These are phyloP conservation scores for Sciaenops ocellatus DNA, from an alignment of 2,797 vertebrate genomes.

Conservation along the genomic window DNA sequence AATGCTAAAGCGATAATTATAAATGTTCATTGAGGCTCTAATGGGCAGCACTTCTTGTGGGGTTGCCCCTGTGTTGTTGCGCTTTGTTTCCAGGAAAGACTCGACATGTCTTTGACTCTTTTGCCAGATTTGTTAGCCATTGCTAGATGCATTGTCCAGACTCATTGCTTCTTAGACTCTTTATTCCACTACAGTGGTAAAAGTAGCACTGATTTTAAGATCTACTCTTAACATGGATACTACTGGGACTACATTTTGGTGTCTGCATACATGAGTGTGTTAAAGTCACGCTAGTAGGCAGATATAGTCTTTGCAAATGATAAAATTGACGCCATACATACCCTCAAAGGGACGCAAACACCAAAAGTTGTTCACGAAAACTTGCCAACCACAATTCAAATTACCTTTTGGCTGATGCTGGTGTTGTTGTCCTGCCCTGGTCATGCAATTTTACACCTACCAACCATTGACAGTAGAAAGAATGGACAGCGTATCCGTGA, in stretches of 20 bases:
- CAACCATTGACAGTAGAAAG: background rate
- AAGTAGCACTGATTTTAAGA: background rate
- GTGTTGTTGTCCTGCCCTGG: background rate
- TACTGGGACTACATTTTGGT: no score
- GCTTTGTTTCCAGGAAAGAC: conserved; percentile 34
- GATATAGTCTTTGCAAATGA: background rate
- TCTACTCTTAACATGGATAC: no score
- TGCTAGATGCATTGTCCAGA: background rate
- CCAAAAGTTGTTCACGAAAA: background rate
- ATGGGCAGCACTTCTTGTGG: background rate
- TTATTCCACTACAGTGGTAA: background rate
- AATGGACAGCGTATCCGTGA: no score
- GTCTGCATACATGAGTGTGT: background rate
- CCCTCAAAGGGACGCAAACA: background rate
- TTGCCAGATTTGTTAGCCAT: background rate
- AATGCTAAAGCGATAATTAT: background rate
- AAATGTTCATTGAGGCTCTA: background rate
- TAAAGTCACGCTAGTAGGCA: background rate
- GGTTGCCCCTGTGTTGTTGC: background rate
- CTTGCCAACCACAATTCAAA: background rate
- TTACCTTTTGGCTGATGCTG: background rate
- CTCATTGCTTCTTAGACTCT: background rate
- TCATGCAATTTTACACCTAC: background rate
- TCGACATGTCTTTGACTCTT: conserved; percentile 10
- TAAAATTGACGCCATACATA: no score